Conservation (phyloP, 2,113 vertebrate genomes). For the Nycticorax nycticorax region DNA sequence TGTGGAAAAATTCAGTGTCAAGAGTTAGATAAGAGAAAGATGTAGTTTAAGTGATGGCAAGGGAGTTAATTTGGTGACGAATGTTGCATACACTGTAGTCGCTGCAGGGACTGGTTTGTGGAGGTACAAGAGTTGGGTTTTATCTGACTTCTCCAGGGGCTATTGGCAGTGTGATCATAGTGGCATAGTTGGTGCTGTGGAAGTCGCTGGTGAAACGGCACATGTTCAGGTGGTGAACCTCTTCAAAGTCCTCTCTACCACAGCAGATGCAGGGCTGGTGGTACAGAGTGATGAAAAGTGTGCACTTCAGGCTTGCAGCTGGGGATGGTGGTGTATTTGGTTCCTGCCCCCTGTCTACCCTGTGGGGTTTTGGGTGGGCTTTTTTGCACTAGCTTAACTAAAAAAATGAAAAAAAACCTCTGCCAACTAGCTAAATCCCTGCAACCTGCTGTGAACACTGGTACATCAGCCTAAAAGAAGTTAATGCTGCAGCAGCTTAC, state of each 20-base stretch:
- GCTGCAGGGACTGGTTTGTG: not conserved
- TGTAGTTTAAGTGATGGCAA: not conserved
- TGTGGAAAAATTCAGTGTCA: not conserved
- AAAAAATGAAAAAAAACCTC: not conserved
- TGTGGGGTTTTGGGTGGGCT: not conserved
- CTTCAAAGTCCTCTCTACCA: not conserved
- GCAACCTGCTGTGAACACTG: not conserved
- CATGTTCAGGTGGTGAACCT: rapidly evolving
- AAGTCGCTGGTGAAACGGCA: not conserved
- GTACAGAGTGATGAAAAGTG: not conserved
- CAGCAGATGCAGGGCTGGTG: not conserved
- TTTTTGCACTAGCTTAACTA: not conserved
- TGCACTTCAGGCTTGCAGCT: not conserved
- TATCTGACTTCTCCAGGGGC: not conserved
- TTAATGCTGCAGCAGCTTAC: not conserved
- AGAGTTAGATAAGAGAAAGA: not conserved
- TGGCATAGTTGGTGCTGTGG: not conserved
- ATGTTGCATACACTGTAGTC: rapidly evolving
- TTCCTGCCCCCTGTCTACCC: not conserved
- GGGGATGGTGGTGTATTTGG: not conserved
- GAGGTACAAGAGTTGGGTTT: not conserved
- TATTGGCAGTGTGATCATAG: not conserved
- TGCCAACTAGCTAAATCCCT: not conserved
- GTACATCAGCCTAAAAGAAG: not conserved
- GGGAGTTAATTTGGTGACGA: not conserved